Base-by-base conservation (phyloP, 2,888 invertebrate species). In the Kuschelorhynchus macadamiae region DNA sequence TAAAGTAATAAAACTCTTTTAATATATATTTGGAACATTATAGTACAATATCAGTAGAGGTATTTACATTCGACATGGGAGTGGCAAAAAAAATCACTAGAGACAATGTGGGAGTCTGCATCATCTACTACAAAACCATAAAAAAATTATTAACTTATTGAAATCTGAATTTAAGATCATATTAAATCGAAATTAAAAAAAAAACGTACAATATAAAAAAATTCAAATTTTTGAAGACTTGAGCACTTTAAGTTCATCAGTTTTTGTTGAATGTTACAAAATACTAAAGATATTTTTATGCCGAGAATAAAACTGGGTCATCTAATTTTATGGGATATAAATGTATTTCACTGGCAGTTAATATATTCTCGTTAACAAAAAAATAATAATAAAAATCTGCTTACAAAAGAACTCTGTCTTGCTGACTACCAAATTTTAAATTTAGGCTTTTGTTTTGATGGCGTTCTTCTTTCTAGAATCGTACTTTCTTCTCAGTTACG, bases 401-500 rank as follows among this genome's bases (percentile, higher is more conserved):
- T 25, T 25, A 25, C 7, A 25, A 25, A 25, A 25, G n/a, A n/a
- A n/a, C n/a, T n/a, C n/a, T n/a, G n/a, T n/a, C 3, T 25, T 47
- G 21, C 1, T 12, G 25, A 47, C 47, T 47, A 47, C 47, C 9
- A 1, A n/a, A 21, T 25, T 25, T 47, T 47, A 25, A 25, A 17
- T 21, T 5, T 1, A 18, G n/a, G n/a, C 17, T 20, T 11, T 12
- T 9, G 1, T 12, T 21, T 21, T n/a, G n/a, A n/a, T n/a, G n/a
- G n/a, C n/a, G n/a, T n/a, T n/a, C n/a, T 25, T 47, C 12, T 33
- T 36, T 21, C 49, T 66, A 71, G 57, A 71, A 73, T 12, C 47
- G 55, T 16, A 64, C 62, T 60, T 77, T 77, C 41, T 79, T 76
- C 46, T 77, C 76, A 20, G 75, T 77, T 20, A 74, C 70, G 11